phyloP scores from a whole-genome alignment of 2,797 vertebrate genomes.

The Pampus argenteus region DNA sequence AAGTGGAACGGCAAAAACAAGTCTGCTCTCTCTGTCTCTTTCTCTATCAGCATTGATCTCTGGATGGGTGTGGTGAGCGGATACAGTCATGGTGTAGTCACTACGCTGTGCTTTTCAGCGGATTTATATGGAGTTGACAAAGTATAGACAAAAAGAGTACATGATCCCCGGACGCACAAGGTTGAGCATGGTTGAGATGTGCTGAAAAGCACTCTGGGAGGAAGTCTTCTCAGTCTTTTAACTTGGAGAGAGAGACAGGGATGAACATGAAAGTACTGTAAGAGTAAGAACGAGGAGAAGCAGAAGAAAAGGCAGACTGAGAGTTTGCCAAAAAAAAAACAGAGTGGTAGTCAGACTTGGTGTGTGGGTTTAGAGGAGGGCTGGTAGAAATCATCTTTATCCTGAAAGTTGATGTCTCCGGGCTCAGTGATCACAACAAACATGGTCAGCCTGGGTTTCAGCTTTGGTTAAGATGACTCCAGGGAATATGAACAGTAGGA shows the following conservation, averaged over 20 bases:
- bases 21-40: conserved; percentile 48
- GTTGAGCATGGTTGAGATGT: conserved; percentile 26
- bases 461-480: conserved; percentile 73
- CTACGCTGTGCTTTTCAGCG: conserved; percentile 14
- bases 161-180: conserved; percentile 6
- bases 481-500: conserved; percentile 64
- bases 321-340: conserved; percentile 40
- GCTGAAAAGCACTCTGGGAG: conserved; percentile 34
- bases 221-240: conserved; percentile 37
- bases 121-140: conserved; percentile 41
- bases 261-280: conserved; percentile 30
- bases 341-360: conserved; percentile 43
- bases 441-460: conserved; percentile 50
- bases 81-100: conserved; percentile 28
- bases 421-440: conserved; percentile 69
- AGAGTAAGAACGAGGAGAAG: conserved; percentile 5
- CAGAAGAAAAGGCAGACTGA: conserved; percentile 22
- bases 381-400: conserved; percentile 64
- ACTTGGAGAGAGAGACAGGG: conserved; percentile 5
- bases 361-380: conserved; percentile 69
- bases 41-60: conserved; percentile 54
- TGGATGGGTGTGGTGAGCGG: conserved; percentile 9
- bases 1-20: conserved; percentile 73
- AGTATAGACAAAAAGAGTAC: conserved; percentile 24
- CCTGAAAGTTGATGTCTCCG: conserved; percentile 61